phyloP scores from a whole-genome alignment of 2,113 vertebrate genomes.

The Rhipidura dahli region DNA sequence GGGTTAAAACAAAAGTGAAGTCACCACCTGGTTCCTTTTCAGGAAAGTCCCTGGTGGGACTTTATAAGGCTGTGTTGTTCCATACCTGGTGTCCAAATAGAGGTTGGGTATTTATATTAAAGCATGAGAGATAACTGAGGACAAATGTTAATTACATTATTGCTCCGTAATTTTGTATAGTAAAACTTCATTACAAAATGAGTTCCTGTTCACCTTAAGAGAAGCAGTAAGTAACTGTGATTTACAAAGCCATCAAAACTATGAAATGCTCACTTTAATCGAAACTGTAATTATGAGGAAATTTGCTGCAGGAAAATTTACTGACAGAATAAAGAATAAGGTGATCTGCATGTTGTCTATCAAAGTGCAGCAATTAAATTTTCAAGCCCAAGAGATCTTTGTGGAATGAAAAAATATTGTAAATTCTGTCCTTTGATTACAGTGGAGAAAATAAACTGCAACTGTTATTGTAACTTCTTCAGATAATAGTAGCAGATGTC shows the following conservation, averaged over 20 bases:
- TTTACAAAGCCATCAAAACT: conserved; percentile 40
- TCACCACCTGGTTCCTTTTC: background rate
- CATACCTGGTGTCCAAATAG: background rate
- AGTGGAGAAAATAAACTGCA: background rate
- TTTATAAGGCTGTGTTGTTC: background rate
- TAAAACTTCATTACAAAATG: conserved; percentile 1
- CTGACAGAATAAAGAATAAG: conserved; percentile 35
- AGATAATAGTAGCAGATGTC: background rate
- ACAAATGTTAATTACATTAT: conserved; percentile 13
- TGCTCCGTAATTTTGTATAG: background rate
- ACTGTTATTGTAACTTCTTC: background rate
- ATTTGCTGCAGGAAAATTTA: conserved; percentile 43
- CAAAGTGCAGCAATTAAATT: background rate
- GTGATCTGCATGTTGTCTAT: background rate
- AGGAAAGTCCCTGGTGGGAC: no score
- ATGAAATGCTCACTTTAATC: conserved; percentile 33
- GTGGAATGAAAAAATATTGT: background rate
- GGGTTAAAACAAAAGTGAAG: background rate
- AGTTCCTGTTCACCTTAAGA: background rate
- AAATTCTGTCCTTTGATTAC: background rate
- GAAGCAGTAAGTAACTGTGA: background rate
- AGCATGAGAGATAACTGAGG: background rate
- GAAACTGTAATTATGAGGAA: conserved; percentile 28
- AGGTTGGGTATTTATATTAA: background rate
- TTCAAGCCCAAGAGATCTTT: background rate